These are phyloP conservation scores for Osmerus eperlanus DNA, from an alignment of 2,113 vertebrate genomes.

Conservation along the genomic window DNA sequence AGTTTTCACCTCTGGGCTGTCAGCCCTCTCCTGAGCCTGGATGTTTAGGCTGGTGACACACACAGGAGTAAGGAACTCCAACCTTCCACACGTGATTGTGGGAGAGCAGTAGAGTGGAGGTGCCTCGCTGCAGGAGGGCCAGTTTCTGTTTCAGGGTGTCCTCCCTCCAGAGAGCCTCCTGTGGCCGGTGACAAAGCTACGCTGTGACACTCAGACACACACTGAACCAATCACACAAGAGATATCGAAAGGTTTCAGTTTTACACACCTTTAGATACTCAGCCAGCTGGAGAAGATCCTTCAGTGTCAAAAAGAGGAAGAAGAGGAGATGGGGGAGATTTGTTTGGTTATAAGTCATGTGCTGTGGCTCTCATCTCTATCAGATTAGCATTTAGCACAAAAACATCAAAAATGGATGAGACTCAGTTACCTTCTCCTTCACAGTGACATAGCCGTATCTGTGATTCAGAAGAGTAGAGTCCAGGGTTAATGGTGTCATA, in stretches of 20 bases:
- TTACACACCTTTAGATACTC: slow-evolving; percentile 31
- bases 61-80: not conserved
- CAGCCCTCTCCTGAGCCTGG: slow-evolving; percentile 62
- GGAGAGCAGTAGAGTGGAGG: slow-evolving; percentile 26
- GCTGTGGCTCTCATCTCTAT: not conserved
- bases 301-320: not conserved
- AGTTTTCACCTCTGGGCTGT: slow-evolving; percentile 66
- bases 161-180: slow-evolving; percentile 39
- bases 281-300: slow-evolving; percentile 32
- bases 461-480: not conserved
- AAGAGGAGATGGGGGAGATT: not conserved
- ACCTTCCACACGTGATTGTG: slow-evolving; percentile 35
- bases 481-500: not conserved
- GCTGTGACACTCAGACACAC: not conserved
- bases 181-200: not conserved
- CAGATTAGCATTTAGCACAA: not conserved
- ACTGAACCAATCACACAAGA: not conserved
- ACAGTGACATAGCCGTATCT: slow-evolving; percentile 29
- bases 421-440: slow-evolving; percentile 25
- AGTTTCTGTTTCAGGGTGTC: slow-evolving; percentile 33
- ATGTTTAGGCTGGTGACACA: slow-evolving; percentile 72
- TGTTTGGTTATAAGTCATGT: not conserved
- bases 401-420: not conserved
- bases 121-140: slow-evolving; percentile 17
- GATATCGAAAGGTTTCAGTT: not conserved